These are phyloP conservation scores for Urechis unicinctus DNA, from an alignment of 2,888 invertebrate genomes.

Conservation along the genomic window DNA sequence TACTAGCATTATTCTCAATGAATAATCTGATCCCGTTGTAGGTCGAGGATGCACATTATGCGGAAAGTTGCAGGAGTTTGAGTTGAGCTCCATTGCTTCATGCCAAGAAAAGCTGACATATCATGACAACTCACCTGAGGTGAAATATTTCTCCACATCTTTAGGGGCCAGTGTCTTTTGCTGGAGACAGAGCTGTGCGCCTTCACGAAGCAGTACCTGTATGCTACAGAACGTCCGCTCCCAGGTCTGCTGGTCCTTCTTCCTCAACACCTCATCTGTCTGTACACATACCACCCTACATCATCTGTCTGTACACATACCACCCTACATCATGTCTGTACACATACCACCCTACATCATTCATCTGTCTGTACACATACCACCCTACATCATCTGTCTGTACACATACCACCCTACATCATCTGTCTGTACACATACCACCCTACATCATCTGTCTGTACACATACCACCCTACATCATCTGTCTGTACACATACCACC, in stretches of 20 bases:
- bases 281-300: too few species aligned
- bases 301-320: too few species aligned
- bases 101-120: background rate
- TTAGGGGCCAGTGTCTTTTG: slow-evolving; percentile 20
- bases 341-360: too few species aligned
- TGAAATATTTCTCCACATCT: slow-evolving; percentile 29
- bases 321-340: too few species aligned
- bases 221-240: slow-evolving; percentile 24
- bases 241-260: slow-evolving; percentile 24
- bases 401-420: too few species aligned
- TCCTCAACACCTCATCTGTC: slow-evolving; percentile 17
- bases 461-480: too few species aligned
- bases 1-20: too few species aligned
- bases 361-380: too few species aligned
- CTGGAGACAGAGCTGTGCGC: slow-evolving; percentile 24
- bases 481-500: too few species aligned
- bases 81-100: background rate
- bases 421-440: too few species aligned
- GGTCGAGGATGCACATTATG: background rate
- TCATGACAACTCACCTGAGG: slow-evolving; percentile 24
- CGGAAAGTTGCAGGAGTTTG: background rate
- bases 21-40: background rate
- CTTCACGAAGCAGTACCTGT: slow-evolving; percentile 24
- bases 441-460: too few species aligned
- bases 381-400: too few species aligned